These are phyloP conservation scores for Murina feae DNA, from an alignment of 2,113 vertebrate species.

Conservation along the genomic window DNA sequence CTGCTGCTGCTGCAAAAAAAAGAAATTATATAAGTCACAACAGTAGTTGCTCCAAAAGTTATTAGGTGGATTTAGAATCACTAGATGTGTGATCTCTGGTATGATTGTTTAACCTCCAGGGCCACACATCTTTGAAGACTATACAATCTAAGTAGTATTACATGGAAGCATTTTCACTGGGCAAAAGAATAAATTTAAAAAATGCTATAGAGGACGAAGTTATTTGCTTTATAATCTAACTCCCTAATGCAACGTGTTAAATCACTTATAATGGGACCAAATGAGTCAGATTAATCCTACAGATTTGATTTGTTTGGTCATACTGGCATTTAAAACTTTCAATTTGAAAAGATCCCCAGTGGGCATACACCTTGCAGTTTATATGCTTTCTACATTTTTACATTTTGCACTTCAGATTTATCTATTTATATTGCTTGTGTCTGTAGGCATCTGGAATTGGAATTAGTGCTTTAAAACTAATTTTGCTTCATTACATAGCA, in stretches of 20 bases:
- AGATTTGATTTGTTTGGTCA: slow-evolving; percentile 31
- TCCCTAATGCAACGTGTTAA: background rate
- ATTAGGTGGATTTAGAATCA: slow-evolving; percentile 32
- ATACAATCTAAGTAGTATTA: slow-evolving; percentile 11
- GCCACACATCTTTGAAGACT: slow-evolving; percentile 22
- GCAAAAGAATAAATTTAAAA: background rate
- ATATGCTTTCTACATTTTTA: background rate
- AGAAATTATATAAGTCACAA: background rate
- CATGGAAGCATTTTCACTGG: background rate
- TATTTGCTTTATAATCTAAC: slow-evolving; percentile 26
- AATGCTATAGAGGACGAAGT: background rate
- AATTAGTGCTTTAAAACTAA: background rate
- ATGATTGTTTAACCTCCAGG: slow-evolving; percentile 39
- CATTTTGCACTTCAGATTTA: background rate
- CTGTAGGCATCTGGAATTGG: background rate
- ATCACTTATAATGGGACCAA: background rate
- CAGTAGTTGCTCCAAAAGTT: slow-evolving; percentile 33
- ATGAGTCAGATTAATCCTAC: background rate
- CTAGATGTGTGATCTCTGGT: slow-evolving; percentile 3
- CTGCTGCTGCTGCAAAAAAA: background rate
- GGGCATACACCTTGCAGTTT: background rate
- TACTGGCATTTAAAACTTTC: slow-evolving; percentile 28
- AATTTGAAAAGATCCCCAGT: background rate
- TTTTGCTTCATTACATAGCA: background rate
- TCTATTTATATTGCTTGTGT: background rate